phyloP scores from a whole-genome alignment of 1,140 invertebrate genomes.

The Trialeurodes vaporariorum region DNA sequence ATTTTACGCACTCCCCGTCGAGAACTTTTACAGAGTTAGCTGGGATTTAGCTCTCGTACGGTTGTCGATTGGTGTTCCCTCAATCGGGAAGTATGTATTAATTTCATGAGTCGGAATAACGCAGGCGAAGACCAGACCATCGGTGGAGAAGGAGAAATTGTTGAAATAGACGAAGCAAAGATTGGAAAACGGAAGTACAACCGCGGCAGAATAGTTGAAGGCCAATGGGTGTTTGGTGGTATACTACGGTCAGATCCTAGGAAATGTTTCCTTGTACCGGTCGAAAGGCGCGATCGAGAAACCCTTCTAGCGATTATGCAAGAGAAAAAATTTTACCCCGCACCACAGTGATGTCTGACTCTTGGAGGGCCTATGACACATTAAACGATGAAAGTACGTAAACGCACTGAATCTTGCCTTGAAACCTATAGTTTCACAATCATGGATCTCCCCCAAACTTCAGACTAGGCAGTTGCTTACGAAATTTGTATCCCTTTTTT shows the following conservation, averaged over 20 bases:
- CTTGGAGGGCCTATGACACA: too few species aligned
- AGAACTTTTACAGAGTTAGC: too few species aligned
- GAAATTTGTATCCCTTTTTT: too few species aligned
- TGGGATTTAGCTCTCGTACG: too few species aligned
- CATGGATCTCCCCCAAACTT: too few species aligned
- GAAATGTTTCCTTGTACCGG: conserved; percentile 3
- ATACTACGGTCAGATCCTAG: neutral
- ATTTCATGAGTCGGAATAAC: neutral
- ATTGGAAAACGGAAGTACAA: conserved; percentile 11
- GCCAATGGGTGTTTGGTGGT: conserved; percentile 8
- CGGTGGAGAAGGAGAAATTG: neutral
- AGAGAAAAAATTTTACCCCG: too few species aligned
- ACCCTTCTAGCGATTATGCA: conserved; percentile 13
- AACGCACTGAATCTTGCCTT: too few species aligned
- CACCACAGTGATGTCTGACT: too few species aligned
- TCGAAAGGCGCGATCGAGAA: neutral
- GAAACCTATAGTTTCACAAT: too few species aligned
- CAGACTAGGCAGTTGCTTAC: too few species aligned
- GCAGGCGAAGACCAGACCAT: neutral
- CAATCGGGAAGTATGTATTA: conserved; percentile 2
- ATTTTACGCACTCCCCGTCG: too few species aligned
- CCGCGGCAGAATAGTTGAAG: neutral
- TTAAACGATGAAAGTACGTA: too few species aligned
- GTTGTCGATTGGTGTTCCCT: conserved; percentile 4
- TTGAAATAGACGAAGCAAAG: conserved; percentile 3